Conservation (phyloP, 2,797 vertebrate species). For the Enteromius anoplus region DNA sequence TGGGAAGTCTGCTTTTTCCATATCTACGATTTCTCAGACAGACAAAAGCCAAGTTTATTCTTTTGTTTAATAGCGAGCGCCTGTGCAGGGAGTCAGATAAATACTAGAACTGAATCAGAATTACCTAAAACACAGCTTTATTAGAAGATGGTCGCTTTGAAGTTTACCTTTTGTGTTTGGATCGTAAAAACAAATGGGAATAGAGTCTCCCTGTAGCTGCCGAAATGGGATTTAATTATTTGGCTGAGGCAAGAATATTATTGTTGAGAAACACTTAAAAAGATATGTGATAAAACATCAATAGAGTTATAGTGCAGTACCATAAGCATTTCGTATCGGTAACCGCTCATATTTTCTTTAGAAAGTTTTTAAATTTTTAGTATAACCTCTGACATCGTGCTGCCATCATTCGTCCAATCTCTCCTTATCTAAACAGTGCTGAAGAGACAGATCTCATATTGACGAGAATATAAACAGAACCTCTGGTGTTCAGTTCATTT, state of each 20-base stretch:
- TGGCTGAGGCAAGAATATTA: not conserved
- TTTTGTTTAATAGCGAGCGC: not conserved
- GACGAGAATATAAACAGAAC: constrained; percentile 47
- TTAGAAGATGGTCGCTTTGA: constrained; percentile 1
- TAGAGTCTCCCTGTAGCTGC: not conserved
- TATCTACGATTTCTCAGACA: constrained; percentile 9
- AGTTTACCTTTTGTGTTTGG: constrained; percentile 2
- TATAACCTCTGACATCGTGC: not conserved
- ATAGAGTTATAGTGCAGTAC: not conserved
- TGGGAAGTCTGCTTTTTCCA: constrained; percentile 15
- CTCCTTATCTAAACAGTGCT: constrained; percentile 38
- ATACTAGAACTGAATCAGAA: not conserved
- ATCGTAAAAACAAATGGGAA: constrained; percentile 1
- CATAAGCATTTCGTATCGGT: not conserved
- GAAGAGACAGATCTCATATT: constrained; percentile 48
- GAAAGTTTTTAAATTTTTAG: not conserved
- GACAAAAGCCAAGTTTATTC: not conserved
- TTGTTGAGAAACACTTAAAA: not conserved
- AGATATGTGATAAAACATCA: not conserved
- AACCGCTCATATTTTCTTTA: not conserved
- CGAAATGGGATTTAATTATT: not conserved
- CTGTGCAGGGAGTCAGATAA: not conserved
- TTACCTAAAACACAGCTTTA: not conserved
- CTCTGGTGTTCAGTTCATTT: constrained; percentile 37
- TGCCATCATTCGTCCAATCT: constrained; percentile 18